phyloP scores from a whole-genome alignment of 2,888 invertebrate genomes.

The Bimastos eiseni region DNA sequence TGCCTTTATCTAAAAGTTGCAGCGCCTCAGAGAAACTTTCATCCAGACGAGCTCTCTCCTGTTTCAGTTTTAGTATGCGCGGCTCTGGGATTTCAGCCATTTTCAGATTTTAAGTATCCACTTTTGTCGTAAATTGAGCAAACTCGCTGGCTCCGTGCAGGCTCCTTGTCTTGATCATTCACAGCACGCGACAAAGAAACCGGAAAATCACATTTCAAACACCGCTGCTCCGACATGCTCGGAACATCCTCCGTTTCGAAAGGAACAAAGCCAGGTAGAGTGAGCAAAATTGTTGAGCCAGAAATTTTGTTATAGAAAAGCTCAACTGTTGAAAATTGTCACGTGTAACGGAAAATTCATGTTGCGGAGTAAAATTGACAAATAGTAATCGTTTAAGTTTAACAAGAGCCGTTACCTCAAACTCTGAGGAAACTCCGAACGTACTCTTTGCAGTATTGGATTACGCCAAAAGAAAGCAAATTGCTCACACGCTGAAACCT shows the following conservation, averaged over 20 bases:
- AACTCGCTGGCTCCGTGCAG: neutral
- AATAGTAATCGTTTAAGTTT: too few relatives aligned
- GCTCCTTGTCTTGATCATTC: neutral
- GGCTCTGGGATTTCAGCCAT: neutral
- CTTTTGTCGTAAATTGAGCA: neutral
- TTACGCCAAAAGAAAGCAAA: too few relatives aligned
- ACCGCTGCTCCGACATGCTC: neutral
- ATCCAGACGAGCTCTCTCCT: neutral
- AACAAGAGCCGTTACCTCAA: too few relatives aligned
- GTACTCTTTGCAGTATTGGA: too few relatives aligned
- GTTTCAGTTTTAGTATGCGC: neutral
- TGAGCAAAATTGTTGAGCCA: neutral
- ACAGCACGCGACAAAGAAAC: constrained; percentile 10
- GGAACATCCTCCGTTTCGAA: neutral
- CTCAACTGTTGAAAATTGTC: neutral
- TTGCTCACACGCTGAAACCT: too few relatives aligned
- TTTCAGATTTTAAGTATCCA: neutral
- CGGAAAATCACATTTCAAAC: neutral
- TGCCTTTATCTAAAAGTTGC: neutral
- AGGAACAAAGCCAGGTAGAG: neutral
- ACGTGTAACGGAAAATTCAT: neutral
- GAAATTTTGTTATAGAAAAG: neutral
- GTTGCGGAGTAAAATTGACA: too few relatives aligned
- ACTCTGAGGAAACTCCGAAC: too few relatives aligned
- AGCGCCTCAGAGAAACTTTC: neutral